Conservation (phyloP, 2,797 vertebrate genomes). For the Novumbra hubbsi region DNA sequence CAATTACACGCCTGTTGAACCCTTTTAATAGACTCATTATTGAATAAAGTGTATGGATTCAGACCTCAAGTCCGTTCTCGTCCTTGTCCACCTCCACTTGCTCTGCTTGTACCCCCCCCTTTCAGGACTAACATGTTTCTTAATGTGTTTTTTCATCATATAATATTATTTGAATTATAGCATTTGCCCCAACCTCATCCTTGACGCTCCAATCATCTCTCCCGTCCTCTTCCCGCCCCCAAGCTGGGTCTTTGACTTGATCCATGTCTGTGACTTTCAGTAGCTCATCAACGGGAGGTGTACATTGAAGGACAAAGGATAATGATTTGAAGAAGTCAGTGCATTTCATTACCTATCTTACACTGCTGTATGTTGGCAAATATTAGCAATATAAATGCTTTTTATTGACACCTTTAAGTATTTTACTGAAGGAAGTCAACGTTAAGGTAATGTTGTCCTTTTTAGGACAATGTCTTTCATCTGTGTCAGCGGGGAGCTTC, state of each 20-base stretch:
- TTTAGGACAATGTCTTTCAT: too few species aligned
- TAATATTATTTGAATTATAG: conserved; percentile 36
- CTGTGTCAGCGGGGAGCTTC: too few species aligned
- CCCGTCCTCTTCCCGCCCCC: conserved; percentile 18
- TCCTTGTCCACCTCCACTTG: conserved; percentile 62
- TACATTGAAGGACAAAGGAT: too few species aligned
- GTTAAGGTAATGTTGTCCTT: too few species aligned
- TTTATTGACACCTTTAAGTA: too few species aligned
- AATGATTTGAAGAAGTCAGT: too few species aligned
- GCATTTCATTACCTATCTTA: too few species aligned
- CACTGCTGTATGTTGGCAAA: too few species aligned
- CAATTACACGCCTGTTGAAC: conserved; percentile 79
- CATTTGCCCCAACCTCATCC: conserved; percentile 37
- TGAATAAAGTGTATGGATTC: conserved; percentile 67
- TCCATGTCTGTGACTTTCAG: conserved; percentile 29
- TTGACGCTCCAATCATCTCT: conserved; percentile 29
- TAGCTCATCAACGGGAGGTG: conserved; percentile 10
- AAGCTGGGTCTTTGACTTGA: not conserved
- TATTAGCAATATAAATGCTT: too few species aligned
- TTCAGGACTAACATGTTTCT: conserved; percentile 39
- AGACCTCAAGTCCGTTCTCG: conserved; percentile 47
- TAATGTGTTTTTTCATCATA: conserved; percentile 45
- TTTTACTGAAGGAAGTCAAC: too few species aligned
- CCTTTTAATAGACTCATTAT: conserved; percentile 74
- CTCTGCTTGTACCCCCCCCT: conserved; percentile 42